These are phyloP conservation scores for Cololabis saira DNA, from an alignment of 2,113 vertebrate genomes.

Conservation along the genomic window DNA sequence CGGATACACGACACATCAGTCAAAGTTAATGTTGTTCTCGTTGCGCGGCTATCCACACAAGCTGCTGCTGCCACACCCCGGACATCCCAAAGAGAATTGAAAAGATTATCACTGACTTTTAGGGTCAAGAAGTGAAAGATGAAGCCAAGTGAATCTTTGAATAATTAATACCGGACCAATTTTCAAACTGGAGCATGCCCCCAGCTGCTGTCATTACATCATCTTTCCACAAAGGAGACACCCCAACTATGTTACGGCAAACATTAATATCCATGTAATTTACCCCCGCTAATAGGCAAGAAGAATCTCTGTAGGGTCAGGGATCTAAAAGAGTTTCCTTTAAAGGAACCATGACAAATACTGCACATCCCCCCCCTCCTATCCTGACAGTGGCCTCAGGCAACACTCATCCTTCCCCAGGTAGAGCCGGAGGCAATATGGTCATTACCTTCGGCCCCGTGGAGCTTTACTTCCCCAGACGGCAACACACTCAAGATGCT, in stretches of 20 bases:
- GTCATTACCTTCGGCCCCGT: constrained; percentile 69
- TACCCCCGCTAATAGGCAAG: constrained; percentile 19
- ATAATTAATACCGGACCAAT: constrained; percentile 65
- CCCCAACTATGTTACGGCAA: constrained; percentile 40
- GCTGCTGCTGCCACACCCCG: constrained; percentile 17
- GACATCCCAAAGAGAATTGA: constrained; percentile 42
- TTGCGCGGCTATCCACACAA: constrained; percentile 55
- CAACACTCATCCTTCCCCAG: constrained; percentile 63
- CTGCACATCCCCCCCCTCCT: constrained; percentile 44
- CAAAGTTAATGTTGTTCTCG: constrained; percentile 66
- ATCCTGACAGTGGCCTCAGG: constrained; percentile 67
- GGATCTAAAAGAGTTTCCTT: constrained; percentile 66
- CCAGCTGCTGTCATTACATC: constrained; percentile 59
- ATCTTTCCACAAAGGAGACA: constrained; percentile 49
- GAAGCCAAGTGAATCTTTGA: constrained; percentile 60
- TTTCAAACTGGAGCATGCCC: constrained; percentile 46
- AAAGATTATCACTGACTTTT: constrained; percentile 16
- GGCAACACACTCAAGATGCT: constrained; percentile 53
- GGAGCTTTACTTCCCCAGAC: constrained; percentile 58
- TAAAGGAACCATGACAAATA: constrained; percentile 67
- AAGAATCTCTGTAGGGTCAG: constrained; percentile 29
- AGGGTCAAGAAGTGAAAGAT: constrained; percentile 40
- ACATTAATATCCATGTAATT: constrained; percentile 32
- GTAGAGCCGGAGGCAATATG: constrained; percentile 65
- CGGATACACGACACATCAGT: constrained; percentile 61